These are phyloP conservation scores for Chloroceryle amazona DNA, from an alignment of 2,797 vertebrate species.

Conservation along the genomic window DNA sequence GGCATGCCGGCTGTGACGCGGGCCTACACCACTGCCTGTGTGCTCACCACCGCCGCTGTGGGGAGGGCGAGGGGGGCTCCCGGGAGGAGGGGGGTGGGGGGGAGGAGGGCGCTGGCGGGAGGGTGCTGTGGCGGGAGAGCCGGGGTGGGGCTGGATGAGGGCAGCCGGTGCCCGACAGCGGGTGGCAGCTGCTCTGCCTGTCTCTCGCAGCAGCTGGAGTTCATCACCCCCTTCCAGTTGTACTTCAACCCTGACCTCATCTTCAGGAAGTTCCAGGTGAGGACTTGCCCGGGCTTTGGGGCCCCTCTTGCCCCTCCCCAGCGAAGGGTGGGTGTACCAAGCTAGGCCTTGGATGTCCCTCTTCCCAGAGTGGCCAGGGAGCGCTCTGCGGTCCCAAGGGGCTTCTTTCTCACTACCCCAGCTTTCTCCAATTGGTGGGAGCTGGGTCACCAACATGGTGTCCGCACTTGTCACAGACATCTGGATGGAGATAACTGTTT, in stretches of 20 bases:
- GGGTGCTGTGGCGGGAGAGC: background rate
- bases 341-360: fast-evolving
- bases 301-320: fast-evolving
- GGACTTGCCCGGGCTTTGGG: background rate
- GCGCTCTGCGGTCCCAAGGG: background rate
- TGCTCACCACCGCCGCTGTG: conserved; percentile 79
- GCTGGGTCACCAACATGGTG: fast-evolving
- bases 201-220: conserved; percentile 80
- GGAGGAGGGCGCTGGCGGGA: fast-evolving
- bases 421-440: fast-evolving
- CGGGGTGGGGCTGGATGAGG: background rate
- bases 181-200: background rate
- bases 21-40: conserved; percentile 82
- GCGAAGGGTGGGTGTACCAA: background rate
- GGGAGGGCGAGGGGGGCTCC: background rate
- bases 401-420: fast-evolving
- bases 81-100: background rate
- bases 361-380: fast-evolving
- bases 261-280: conserved; percentile 84
- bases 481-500: fast-evolving
- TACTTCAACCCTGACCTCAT: conserved; percentile 86
- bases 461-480: background rate
- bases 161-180: background rate
- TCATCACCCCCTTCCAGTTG: conserved; percentile 85
- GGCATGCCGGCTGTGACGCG: conserved; percentile 84